Evolutionary conservation across 2,113 vertebrate species (phyloP).

Genomic region (Gymnobelideus leadbeateri): DNA sequence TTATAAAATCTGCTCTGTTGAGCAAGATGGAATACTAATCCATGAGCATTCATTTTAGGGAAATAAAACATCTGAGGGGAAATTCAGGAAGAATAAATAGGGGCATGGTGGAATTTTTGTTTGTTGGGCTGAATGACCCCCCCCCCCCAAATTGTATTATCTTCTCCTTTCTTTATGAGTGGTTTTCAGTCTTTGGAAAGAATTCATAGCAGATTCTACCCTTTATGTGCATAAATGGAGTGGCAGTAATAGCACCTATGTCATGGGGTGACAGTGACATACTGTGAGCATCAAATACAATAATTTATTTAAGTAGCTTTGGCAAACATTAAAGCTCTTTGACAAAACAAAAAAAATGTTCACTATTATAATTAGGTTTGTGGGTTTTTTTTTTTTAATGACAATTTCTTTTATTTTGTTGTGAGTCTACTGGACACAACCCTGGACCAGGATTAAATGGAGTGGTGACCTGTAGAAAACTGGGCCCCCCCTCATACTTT

Average conservation of each 20-base stretch:
- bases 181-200: conserved; percentile 15
- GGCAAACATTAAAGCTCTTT: background rate
- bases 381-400: background rate
- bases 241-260: background rate
- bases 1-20: background rate
- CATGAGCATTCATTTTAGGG: background rate
- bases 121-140: conserved; percentile 4
- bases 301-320: background rate
- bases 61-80: background rate
- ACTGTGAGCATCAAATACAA: background rate
- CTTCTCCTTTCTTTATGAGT: background rate
- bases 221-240: background rate
- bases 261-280: background rate
- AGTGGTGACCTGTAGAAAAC: background rate
- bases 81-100: background rate
- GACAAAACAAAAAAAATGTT: background rate
- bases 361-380: background rate
- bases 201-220: background rate
- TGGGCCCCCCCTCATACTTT: conserved; percentile 36
- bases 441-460: background rate
- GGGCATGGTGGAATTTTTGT: background rate
- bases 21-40: background rate
- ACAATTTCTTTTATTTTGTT: background rate
- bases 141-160: background rate
- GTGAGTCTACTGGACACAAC: background rate